Conservation (phyloP, 2,797 vertebrate genomes). For the Limnodromus scolopaceus region DNA sequence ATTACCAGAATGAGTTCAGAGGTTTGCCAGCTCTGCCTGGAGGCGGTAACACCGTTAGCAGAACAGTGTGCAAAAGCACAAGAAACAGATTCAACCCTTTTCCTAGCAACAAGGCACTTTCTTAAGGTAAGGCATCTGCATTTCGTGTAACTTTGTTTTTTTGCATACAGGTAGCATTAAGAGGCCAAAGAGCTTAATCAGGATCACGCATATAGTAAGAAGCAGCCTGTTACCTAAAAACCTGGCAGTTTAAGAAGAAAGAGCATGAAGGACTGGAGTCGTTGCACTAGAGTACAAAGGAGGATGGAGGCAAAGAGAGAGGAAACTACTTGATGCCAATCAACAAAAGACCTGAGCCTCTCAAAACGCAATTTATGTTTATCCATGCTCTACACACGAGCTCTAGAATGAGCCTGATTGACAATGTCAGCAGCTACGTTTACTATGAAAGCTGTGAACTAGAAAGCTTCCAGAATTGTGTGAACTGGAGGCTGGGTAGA, state of each 20-base stretch:
- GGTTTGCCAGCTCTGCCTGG: conserved; percentile 96
- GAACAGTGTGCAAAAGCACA: conserved; percentile 97
- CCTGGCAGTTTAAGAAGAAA: not conserved
- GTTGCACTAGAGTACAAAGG: not conserved
- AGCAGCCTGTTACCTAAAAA: not conserved
- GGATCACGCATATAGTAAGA: not conserved
- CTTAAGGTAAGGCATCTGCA: conserved; percentile 86
- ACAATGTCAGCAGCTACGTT: not conserved
- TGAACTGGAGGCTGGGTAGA: not conserved
- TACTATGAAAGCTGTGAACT: not conserved
- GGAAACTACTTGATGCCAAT: not conserved
- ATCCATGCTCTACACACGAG: not conserved
- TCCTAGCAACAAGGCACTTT: conserved; percentile 96
- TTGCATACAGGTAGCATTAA: not conserved
- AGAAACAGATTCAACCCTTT: conserved; percentile 94
- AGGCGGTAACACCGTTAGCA: conserved; percentile 94
- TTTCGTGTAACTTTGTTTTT: not conserved
- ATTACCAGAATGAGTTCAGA: conserved; percentile 94
- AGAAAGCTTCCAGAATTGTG: not conserved
- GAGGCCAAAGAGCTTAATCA: not conserved
- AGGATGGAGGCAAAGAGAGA: not conserved
- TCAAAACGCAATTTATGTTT: not conserved
- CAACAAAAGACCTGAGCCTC: not conserved
- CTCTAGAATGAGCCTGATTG: not conserved
- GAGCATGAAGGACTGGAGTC: not conserved